Base-by-base conservation (phyloP, 2,888 invertebrate genomes). In the Tupiocoris notatus region DNA sequence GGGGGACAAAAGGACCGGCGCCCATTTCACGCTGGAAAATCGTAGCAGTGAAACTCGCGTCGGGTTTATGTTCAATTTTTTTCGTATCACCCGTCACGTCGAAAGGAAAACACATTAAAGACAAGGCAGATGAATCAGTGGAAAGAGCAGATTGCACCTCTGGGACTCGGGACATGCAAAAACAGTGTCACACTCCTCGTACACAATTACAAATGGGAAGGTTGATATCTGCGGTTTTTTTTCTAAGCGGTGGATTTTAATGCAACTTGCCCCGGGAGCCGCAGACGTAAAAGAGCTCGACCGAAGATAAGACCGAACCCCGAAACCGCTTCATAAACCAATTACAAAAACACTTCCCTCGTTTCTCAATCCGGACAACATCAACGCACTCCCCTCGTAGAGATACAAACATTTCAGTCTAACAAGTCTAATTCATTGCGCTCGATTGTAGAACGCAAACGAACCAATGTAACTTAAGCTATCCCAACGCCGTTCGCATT, bases 81-180 rank as follows among this genome's bases (percentile, higher is more conserved):
- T 74, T 74, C 63, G 57, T 74, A 63, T 74, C 74, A 64, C 54
- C 74, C 64, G 74, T 74, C 74, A 74, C 63, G 64, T 56, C 23
- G 59, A 59, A 17, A 20, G 20, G n/a, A 20, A 23, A 62, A 20
- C n/a, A 74, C 63, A 74, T 74, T 74, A 74, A 64, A 56, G 58
- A 74, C 56, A 63, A 64, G 59, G 63, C 63, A 74, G 74, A 74
- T 74, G 74, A 74, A 74, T 74, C 74, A 74, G 58, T 70, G 25
- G 70, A 70, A 22, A 64, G 64, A 74, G 64, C 74, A 74, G 74
- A 74, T 74, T 74, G 74, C 59, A 59, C 70, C 70, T 57, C 59
- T 23, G 70, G 70, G 70, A 70, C 70, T 21, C 59, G n/a, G 59
- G 67, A 67, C 70, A 70, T 70, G 70, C 59, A 70, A 70, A 65